These are phyloP conservation scores for Alloplasta piceator DNA, from an alignment of 2,888 invertebrate genomes.

Conservation along the genomic window DNA sequence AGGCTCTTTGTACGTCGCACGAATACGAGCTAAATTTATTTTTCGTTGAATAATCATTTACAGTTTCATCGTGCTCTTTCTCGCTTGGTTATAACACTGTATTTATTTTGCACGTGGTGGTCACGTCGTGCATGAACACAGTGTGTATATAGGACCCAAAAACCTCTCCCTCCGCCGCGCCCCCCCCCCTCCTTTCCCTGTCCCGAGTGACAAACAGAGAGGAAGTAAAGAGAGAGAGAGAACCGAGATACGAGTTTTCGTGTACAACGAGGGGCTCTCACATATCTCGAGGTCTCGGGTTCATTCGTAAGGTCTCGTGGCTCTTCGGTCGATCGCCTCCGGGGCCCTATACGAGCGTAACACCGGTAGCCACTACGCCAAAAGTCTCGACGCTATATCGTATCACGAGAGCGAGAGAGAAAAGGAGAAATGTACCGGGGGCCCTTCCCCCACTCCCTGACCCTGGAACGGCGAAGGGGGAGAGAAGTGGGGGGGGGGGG, in stretches of 20 bases:
- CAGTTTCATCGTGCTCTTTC: no score
- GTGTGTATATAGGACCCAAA: no score
- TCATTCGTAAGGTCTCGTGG: slow-evolving; percentile 76
- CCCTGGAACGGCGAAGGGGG: slow-evolving; percentile 4
- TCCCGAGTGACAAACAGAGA: not conserved
- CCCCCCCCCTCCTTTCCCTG: no score
- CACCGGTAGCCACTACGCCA: slow-evolving; percentile 82
- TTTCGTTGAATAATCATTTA: no score
- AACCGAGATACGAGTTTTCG: slow-evolving; percentile 58
- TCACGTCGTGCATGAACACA: no score
- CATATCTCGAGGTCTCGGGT: slow-evolving; percentile 63
- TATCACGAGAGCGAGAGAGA: slow-evolving; percentile 25
- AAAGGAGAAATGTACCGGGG: slow-evolving; percentile 50
- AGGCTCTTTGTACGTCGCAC: no score
- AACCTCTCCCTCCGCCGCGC: no score
- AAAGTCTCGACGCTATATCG: slow-evolving; percentile 71
- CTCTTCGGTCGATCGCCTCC: slow-evolving; percentile 75
- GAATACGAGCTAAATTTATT: no score
- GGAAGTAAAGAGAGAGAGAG: not conserved
- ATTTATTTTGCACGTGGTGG: no score
- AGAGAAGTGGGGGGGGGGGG: not conserved
- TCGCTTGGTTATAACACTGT: no score
- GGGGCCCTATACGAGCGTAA: slow-evolving; percentile 82
- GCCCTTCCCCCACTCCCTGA: not conserved
- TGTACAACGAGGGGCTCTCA: slow-evolving; percentile 52